Base-by-base conservation (phyloP, 2,888 invertebrate species). In the Augochlorella aurata region DNA sequence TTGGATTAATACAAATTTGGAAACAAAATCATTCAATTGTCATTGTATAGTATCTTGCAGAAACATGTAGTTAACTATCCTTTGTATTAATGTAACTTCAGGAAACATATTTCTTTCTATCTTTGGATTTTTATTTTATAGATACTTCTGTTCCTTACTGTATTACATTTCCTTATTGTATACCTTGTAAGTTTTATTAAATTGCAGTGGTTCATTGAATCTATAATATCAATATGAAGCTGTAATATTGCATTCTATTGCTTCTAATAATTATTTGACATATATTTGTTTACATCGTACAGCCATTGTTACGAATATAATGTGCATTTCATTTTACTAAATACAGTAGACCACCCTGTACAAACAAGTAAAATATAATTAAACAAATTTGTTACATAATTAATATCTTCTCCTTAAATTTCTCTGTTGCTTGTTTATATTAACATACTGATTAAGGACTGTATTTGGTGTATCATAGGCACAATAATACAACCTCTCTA, bases 341-440 rank as follows among this genome's bases (percentile, higher is more conserved):
- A 45, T 63, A 24, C 65, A 54, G 16, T 68, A 74, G 79, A 83
- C 83, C 83, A 83, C 77, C 83, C 83, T 84, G 83, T 84, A 84
- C 9, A 68, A 71, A 73, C 67, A 83, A 78, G 65, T 83, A 58
- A 74, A 45, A 52, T 47, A 8, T 71, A 68, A 66, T 66, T 70
- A 38, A 61, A 70, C 12, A 24, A 45, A 12, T 12, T 68, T 74
- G 8, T 38, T 49, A 29, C 45, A 38, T 67, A 38, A 72, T 73
- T 74, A 79, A 74, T 74, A 61, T 50, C 18, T 72, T 69, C 38
- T 66, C 7, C 50, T 71, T 61, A 38, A 52, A 83, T 72, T 24
- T 16, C 74, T 50, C 14, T 44, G 61, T 12, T 72, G 45, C 45
- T 50, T 74, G 44, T 82, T 68, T 58, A 49, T 50, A 44, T 66